Evolutionary conservation across 37 sponge, comb jelly and placozoan genomes (phyloP).

Genomic region (Cladorhizidae sp.): DNA sequence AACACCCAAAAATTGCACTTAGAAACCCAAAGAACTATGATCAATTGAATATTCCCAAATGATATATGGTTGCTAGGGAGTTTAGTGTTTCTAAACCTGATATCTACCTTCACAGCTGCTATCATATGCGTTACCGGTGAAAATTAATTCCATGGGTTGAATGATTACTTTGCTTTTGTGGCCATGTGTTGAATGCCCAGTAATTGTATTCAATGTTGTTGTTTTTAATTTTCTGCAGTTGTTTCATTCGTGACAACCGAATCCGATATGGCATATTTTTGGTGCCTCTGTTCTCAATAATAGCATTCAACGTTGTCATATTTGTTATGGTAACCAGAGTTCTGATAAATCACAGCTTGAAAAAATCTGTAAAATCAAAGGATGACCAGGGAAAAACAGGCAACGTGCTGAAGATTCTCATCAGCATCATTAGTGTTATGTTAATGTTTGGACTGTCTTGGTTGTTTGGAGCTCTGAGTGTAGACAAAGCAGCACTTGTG

Average conservation of each 20-base stretch:
- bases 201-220: no score
- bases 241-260: slow-evolving; percentile 48
- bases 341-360: slow-evolving; percentile 25
- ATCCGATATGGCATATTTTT: slow-evolving; percentile 53
- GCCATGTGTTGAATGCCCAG: no score
- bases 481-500: slow-evolving; percentile 12
- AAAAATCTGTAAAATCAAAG: neutral
- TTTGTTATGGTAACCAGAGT: slow-evolving; percentile 38
- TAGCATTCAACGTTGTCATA: slow-evolving; percentile 52
- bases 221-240: slow-evolving; percentile 22
- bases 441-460: slow-evolving; percentile 54
- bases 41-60: no score
- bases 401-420: slow-evolving; percentile 14
- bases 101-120: no score
- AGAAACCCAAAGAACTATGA: no score
- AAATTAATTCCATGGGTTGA: neutral
- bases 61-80: no score
- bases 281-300: slow-evolving; percentile 38
- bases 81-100: no score
- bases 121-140: no score
- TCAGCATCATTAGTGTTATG: slow-evolving; percentile 43
- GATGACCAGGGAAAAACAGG: neutral
- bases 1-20: no score
- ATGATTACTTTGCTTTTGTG: no score
- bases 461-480: slow-evolving; percentile 60